Percentiles rank a stretch among this genome's conserved stretches.
These are phyloP conservation scores for Metallyticus violacea DNA, from an alignment of 2,888 invertebrate genomes.

Conservation along the genomic window DNA sequence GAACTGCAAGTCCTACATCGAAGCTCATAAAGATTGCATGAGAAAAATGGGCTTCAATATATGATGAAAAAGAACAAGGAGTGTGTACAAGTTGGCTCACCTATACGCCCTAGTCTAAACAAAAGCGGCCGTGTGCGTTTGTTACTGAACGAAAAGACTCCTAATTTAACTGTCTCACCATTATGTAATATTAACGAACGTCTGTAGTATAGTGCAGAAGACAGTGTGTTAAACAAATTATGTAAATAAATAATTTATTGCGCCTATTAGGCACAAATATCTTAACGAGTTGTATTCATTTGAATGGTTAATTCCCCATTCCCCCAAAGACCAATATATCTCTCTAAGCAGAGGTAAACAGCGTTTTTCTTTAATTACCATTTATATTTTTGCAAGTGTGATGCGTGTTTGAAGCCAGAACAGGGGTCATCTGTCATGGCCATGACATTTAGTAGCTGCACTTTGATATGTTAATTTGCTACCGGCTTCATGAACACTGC, in stretches of 20 bases:
- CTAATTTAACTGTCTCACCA: background rate
- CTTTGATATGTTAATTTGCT: too few relatives aligned
- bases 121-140: background rate
- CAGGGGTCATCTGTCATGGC: too few relatives aligned
- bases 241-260: background rate
- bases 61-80: constrained; percentile 57
- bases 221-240: too few relatives aligned
- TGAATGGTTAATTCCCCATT: background rate
- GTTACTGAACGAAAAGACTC: background rate
- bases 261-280: background rate
- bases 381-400: too few relatives aligned
- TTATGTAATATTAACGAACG: background rate
- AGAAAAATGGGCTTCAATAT: constrained; percentile 93
- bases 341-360: too few relatives aligned
- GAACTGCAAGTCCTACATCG: constrained; percentile 83
- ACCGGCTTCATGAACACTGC: too few relatives aligned
- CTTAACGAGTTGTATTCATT: background rate
- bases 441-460: too few relatives aligned
- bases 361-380: too few relatives aligned
- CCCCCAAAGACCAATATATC: too few relatives aligned
- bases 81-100: background rate
- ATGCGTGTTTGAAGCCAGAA: too few relatives aligned
- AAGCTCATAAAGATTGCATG: constrained; percentile 97
- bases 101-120: background rate
- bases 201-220: background rate